Evolutionary conservation across 2,888 invertebrate species (phyloP), one percentile per base, ranked within the genome.

Genomic region (Noctua janthina): DNA sequence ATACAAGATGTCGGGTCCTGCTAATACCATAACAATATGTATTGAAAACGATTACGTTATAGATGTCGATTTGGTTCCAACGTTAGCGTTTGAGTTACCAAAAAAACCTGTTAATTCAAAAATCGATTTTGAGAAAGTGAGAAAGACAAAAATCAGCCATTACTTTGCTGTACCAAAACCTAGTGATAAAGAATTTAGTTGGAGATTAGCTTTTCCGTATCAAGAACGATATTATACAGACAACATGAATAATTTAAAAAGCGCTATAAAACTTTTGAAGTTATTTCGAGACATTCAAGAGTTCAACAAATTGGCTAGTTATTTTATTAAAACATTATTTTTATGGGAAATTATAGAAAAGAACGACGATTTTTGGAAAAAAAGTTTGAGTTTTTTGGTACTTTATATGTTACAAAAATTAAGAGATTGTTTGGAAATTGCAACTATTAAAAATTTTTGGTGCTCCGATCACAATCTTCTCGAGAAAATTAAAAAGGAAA

Each of bases 161-260:
- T 95, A 94, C 89, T 95, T 94, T 89, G 92, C 93, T 49, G 95
- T 95, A 56, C 95, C 95, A 1, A 95, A 95, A 91, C 94, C 95
- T 39, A 92, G 88, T 76, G 87, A 91, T 35, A 90, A 94, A 79
- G 91, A 94, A 81, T 93, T 87, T 82, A 92, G 93, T 87, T 95
- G 95, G 95, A 91, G 95, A 82, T 82, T 95, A 74, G 92, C 94
- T 51, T 95, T 95, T 81, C 95, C 95, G 5, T 93, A 93, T 87
- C 95, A 95, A 84, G 95, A 95, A 91, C 89, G 93, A 67, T 85
- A 89, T 84, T 91, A 92, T 72, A 90, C 94, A 13, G 87, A 90
- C n/a, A 86, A 92, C 72, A 94, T 89, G 80, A 86, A 94, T 79
- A 94, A 95, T 86, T 92, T 95, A 83, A 95, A 95, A 88, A 92